Evolutionary conservation across 2,113 vertebrate species (phyloP).

Genomic region (Neolamprologus variostigma): DNA sequence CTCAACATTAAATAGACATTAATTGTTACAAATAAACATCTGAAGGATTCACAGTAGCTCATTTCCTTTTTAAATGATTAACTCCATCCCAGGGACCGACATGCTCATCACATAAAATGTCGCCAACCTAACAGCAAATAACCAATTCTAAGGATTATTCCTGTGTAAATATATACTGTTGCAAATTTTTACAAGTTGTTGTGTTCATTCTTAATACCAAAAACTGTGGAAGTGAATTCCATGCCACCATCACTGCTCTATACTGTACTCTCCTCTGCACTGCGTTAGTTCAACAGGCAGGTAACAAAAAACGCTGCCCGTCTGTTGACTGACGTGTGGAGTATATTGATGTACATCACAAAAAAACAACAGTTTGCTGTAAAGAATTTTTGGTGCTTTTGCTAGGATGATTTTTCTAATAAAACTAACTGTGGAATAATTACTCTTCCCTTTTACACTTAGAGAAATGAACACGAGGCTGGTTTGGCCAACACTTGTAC

Average conservation of each 20-base stretch:
- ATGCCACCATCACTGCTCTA: not conserved
- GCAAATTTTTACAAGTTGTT: not conserved
- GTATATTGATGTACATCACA: not conserved
- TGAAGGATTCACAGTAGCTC: fast-evolving
- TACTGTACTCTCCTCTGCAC: not conserved
- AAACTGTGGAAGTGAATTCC: not conserved
- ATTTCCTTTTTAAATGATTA: not conserved
- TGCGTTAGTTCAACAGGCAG: not conserved
- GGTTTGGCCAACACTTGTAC: not conserved
- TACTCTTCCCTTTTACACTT: fast-evolving
- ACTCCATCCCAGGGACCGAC: not conserved
- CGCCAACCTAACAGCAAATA: fast-evolving
- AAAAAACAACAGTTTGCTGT: not conserved
- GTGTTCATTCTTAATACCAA: not conserved
- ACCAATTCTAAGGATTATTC: not conserved
- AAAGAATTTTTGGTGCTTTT: not conserved
- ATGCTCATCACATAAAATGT: not conserved
- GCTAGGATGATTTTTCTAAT: not conserved
- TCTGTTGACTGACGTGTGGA: fast-evolving
- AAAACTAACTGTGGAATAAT: not conserved
- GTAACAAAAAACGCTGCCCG: fast-evolving
- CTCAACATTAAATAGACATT: not conserved
- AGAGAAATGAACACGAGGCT: fast-evolving
- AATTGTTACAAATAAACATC: not conserved
- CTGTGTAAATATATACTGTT: not conserved